Evolutionary conservation across 2,888 invertebrate species (phyloP), one percentile per base, ranked within the genome.

Genomic region (Molorchus minor): DNA sequence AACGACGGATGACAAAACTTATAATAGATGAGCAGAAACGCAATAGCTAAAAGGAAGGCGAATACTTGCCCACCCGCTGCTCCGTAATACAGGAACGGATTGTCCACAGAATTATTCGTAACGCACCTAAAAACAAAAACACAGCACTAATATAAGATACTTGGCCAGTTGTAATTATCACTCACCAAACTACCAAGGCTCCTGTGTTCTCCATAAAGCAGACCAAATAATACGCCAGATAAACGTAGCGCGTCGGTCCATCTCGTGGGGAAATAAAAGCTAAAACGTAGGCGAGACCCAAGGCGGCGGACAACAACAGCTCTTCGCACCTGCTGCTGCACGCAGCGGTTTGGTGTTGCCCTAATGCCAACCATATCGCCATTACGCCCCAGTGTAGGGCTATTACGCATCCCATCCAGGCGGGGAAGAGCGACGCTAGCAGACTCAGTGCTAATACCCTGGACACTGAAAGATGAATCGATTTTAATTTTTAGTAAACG

Each of bases 201-300:
- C 79, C 81, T 3, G 82, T 82, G 69, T 82, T 82, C 61, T 82
- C 82, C 80, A 82, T 80, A 65, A 82, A 82, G 68, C 82, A 82
- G 4, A 82, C 81, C 52, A 81, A 72, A 69, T 82, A 82, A 68
- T 82, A 82, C 10, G 79, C 81, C 21, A 82, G 64, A 65, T 82
- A 82, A n/a, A 80, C 75, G 64, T 82, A 82, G 57, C 87, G 78
- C 2, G 87, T 87, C 29, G 84, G 84, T 29, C 86, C 86, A 70
- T 86, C 86, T 61, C 84, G 78, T 3, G 86, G 83, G 61, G 87
- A 86, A 61, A 87, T 81, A 74, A 85, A 86, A 41, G 85, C 85
- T 67, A 87, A 81, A 16, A 87, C 82, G 74, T 86, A 85, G 1
- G 87, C 85, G 60, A 85, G 80, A 2, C 85, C 86, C 59, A 86